A percentile compares a stretch with the other conserved stretches of the same genome.
These are phyloP conservation scores for Rhopalosiphum padi DNA, from an alignment of 1,140 invertebrate species.

Conservation along the genomic window DNA sequence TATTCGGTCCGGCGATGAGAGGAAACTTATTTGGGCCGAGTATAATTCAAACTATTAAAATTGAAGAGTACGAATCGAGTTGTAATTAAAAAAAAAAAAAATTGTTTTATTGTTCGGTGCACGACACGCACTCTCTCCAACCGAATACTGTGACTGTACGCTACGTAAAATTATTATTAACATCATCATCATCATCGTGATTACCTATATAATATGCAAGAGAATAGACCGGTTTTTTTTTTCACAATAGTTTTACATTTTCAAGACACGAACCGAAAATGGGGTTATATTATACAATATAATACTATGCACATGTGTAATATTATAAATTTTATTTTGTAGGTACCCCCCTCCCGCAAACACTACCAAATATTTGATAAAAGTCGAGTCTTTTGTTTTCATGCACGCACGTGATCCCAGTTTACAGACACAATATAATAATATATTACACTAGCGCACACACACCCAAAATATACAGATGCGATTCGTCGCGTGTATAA, in stretches of 20 bases:
- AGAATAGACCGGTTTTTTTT: background rate
- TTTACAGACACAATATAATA: background rate
- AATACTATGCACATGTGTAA: background rate
- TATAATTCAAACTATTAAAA: background rate
- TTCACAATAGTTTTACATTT: background rate
- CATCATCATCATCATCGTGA: background rate
- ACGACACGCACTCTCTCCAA: background rate
- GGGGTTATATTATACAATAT: background rate
- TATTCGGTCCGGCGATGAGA: background rate
- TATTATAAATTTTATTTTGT: background rate
- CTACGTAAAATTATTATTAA: background rate
- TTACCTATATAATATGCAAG: slow-evolving; percentile 5
- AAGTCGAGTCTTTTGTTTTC: slow-evolving; percentile 3
- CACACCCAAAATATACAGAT: background rate
- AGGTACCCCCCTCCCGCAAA: background rate
- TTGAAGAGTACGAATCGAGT: background rate
- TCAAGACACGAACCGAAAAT: background rate
- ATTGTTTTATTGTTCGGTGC: background rate
- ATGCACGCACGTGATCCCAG: background rate
- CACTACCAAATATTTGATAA: background rate
- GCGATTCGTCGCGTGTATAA: slow-evolving; percentile 4
- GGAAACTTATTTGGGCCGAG: background rate
- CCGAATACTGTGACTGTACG: background rate
- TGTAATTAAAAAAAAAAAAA: background rate
- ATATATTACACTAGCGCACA: background rate